Evolutionary conservation across 2,113 vertebrate genomes (phyloP).

Genomic region (Lampris incognitus): DNA sequence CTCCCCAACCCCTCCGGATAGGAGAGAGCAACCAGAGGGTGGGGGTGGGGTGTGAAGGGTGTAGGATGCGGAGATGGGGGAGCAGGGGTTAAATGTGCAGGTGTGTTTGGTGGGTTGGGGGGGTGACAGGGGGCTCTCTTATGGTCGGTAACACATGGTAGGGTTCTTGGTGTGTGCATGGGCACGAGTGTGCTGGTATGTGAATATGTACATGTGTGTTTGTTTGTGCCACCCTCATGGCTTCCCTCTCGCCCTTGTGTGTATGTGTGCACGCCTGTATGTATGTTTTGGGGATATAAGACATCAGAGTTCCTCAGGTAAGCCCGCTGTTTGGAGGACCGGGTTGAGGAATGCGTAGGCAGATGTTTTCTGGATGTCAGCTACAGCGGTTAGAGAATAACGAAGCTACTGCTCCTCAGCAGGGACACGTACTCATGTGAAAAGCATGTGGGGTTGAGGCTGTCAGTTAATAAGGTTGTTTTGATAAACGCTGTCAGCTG

Average conservation of each 20-base stretch:
- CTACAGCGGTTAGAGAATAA: not conserved
- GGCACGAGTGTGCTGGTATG: too few species aligned
- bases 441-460: conserved; percentile 20
- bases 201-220: too few species aligned
- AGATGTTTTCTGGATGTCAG: conserved; percentile 7
- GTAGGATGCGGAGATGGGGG: too few species aligned
- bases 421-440: not conserved
- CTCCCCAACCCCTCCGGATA: conserved; percentile 66
- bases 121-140: not conserved
- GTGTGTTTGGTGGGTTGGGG: conserved; percentile 52
- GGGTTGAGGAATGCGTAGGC: not conserved
- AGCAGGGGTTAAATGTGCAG: conserved; percentile 34
- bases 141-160: not conserved
- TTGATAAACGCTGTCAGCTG: conserved; percentile 15
- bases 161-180: not conserved
- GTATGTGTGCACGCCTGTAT: too few species aligned
- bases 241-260: too few species aligned
- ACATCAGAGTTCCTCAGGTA: conserved; percentile 7
- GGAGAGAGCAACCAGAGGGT: not conserved
- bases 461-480: conserved; percentile 42
- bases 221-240: too few species aligned
- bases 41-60: not conserved
- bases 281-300: not conserved
- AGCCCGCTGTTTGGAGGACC: not conserved
- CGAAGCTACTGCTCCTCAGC: not conserved